Conservation (phyloP, 2,113 vertebrate genomes). For the Mesitornis unicolor region DNA sequence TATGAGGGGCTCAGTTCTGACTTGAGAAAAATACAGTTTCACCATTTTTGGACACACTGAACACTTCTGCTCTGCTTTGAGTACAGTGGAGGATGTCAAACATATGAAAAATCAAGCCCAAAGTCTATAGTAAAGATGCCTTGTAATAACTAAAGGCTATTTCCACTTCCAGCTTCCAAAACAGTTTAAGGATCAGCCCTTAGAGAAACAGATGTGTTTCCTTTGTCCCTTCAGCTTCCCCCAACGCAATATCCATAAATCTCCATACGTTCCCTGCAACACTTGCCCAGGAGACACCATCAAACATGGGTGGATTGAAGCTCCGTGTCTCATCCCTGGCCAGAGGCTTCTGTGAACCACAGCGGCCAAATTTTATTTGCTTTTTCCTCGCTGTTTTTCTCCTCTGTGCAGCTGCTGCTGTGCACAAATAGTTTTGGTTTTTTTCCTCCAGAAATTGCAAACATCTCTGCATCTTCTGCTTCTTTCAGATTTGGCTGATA, state of each 20-base stretch:
- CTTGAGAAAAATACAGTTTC: background rate
- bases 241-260: background rate
- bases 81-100: background rate
- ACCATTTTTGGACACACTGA: rapidly evolving
- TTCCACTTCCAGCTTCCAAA: background rate
- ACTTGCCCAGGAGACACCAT: background rate
- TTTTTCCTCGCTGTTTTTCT: background rate
- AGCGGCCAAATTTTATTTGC: rapidly evolving
- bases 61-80: background rate
- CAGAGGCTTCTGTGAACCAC: background rate
- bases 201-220: background rate
- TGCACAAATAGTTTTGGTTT: background rate
- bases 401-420: background rate
- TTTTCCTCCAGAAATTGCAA: rapidly evolving
- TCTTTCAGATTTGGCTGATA: background rate
- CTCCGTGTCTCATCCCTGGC: background rate
- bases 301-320: background rate
- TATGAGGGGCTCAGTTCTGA: background rate
- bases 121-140: background rate
- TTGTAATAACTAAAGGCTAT: background rate
- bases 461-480: background rate
- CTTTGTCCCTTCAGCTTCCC: background rate
- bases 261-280: rapidly evolving
- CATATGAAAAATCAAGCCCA: background rate
- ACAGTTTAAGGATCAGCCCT: background rate